Evolutionary conservation across 37 sponge, comb jelly and placozoan genomes (phyloP), one percentile per base, ranked within the genome.

Genomic region (Bolinopsis microptera): DNA sequence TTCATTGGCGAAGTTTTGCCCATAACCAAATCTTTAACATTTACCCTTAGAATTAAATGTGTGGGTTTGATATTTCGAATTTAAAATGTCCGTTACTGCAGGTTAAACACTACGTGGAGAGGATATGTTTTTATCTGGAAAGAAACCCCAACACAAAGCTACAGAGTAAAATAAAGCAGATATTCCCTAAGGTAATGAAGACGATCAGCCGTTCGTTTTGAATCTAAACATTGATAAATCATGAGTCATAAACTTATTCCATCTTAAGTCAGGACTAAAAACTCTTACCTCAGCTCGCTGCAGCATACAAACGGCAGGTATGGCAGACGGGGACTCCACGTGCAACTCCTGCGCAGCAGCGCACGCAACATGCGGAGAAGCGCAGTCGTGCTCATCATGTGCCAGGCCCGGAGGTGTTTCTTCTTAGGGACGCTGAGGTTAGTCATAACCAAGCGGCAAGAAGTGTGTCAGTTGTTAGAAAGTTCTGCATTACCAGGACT

Each of bases 131-230:
- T 48, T 86, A 39, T 48, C 61, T 86, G 23, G 90, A 86, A 5
- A 39, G 61, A 0, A 28, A 86, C 30, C 90, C 90, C 38, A 40
- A 37, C 1, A 13, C 32, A 33, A 22, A 28, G 27, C 61, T 86
- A 18, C 48, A n/a, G 61, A 22, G 3, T 0, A 86, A 86, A 27
- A 86, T 86, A n/a, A 24, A 39, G 31, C 27, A 39, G 30, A 22
- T 41, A 23, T 86, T 86, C 26, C 90, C 90, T 40, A 86, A 86
- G 90, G 90, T 86, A 41, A 28, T n/a, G 31, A 21, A n/a, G n/a
- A n/a, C n/a, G n/a, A n/a, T n/a, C n/a, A n/a, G n/a, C n/a, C n/a
- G n/a, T n/a, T n/a, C n/a, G n/a, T n/a, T n/a, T n/a, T n/a, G n/a
- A n/a, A n/a, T n/a, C n/a, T n/a, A n/a, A n/a, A n/a, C n/a, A n/a